Evolutionary conservation across 2,888 invertebrate genomes (phyloP), one percentile per base, ranked within the genome.

Genomic region (Drosophila robusta): DNA sequence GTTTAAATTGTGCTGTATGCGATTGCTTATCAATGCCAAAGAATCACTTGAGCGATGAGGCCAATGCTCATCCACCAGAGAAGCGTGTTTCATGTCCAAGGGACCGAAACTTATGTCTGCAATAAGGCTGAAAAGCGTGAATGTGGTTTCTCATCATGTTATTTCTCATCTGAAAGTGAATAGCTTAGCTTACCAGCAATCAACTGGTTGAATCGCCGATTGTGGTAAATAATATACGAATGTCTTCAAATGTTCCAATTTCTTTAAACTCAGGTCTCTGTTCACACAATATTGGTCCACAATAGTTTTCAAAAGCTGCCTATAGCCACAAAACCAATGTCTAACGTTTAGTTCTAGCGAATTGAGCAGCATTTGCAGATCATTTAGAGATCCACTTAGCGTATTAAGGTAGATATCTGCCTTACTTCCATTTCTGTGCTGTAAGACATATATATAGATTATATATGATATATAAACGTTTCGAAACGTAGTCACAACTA

Each of bases 241-340:
- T 12, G 63, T 63, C 6, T 63, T 65, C 8, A 63, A 7, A n/a
- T 63, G 65, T 9, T 63, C 63, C 41, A 50, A 24, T 6, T 50
- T 50, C n/a, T 50, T 64, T 1, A 65, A 4, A 6, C 42, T 64
- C 1, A 65, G 3, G 3, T 64, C n/a, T 8, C 42, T 42, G 4
- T 42, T 42, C 1, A 50, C 5, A 42, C 65, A 63, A 50, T 29
- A 50, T 11, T 65, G 42, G 2, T 44, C 50, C 11, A 63, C 65
- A 4, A 16, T 42, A 34, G 7, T 11, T 11, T 64, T 64, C 9
- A 63, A n/a, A 0, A 18, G 3, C 4, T 65, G 34, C 0, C 42
- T 11, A 36, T 63, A 63, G 9, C 63, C 63, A n/a, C 34, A 64
- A 11, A 63, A 16, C 65, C 65, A 65, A 24, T 50, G 32, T 4